These are phyloP conservation scores for Holcopasites calliopsidis DNA, from an alignment of 1,140 invertebrate species.

Conservation along the genomic window DNA sequence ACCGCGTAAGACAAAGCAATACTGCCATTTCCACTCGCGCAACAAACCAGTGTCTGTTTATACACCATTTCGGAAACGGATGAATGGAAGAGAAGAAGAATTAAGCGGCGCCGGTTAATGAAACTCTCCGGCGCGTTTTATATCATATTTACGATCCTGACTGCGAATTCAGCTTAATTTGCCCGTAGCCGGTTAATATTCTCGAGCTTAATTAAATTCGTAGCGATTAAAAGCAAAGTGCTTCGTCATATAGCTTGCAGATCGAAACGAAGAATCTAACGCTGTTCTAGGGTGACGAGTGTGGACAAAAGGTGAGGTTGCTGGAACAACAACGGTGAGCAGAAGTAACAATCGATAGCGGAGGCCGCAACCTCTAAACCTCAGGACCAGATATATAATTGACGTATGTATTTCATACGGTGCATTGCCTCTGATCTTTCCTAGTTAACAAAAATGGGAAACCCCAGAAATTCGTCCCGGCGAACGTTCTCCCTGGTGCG, in stretches of 20 bases:
- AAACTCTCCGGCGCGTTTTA: neutral
- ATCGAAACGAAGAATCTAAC: neutral
- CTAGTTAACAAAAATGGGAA: neutral
- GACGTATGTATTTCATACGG: neutral
- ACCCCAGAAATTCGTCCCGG: neutral
- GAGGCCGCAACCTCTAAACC: neutral
- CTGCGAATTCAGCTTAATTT: neutral
- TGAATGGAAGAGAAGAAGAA: neutral
- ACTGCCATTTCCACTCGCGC: neutral
- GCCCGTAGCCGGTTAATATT: neutral
- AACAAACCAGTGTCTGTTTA: neutral
- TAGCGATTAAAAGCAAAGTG: neutral
- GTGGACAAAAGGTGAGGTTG: neutral
- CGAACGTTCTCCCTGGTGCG: neutral
- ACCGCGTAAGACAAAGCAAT: neutral
- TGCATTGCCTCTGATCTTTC: neutral
- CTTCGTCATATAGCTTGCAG: neutral
- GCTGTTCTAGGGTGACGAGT: neutral
- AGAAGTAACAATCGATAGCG: constrained; percentile 12
- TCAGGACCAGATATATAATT: neutral
- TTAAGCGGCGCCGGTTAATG: neutral
- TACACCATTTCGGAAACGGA: neutral
- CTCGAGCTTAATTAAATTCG: neutral
- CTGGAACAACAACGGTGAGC: neutral
- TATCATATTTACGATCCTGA: neutral